Conservation (phyloP, 2,797 vertebrate genomes). For the Gymnodraco acuticeps region DNA sequence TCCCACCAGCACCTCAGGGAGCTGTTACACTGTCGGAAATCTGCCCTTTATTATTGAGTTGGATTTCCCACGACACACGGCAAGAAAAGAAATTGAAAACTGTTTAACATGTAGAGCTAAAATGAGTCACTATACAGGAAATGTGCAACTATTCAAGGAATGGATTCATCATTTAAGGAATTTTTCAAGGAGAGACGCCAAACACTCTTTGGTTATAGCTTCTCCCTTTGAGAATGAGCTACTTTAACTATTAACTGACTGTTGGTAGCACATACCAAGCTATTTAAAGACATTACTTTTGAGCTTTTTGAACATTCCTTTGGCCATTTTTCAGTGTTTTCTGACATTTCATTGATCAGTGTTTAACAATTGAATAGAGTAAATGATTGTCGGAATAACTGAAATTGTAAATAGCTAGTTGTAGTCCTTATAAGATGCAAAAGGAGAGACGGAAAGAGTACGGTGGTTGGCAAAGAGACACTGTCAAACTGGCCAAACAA, state of each 20-base stretch:
- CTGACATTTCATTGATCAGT: background rate
- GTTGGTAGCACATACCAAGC: background rate
- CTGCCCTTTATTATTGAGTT: conserved; percentile 46
- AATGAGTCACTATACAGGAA: background rate
- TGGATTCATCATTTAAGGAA: background rate
- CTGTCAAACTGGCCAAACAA: conserved; percentile 9
- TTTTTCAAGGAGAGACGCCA: no score
- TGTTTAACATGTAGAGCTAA: background rate
- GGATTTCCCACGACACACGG: conserved; percentile 29
- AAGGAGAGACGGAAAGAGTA: background rate
- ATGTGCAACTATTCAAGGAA: background rate
- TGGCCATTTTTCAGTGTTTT: background rate
- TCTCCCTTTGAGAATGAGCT: background rate
- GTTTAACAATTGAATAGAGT: background rate
- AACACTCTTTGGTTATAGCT: background rate
- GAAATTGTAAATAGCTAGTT: background rate
- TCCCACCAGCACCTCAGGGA: background rate
- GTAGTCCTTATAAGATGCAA: background rate
- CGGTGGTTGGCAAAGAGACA: background rate
- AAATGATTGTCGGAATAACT: background rate
- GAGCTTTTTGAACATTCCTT: background rate
- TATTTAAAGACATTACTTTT: background rate
- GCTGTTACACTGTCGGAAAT: conserved; percentile 30
- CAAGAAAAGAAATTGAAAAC: background rate
- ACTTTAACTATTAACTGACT: background rate